Evolutionary conservation across 2,888 invertebrate genomes (phyloP), one percentile per base, ranked within the genome.

Genomic region (Alitta virens): DNA sequence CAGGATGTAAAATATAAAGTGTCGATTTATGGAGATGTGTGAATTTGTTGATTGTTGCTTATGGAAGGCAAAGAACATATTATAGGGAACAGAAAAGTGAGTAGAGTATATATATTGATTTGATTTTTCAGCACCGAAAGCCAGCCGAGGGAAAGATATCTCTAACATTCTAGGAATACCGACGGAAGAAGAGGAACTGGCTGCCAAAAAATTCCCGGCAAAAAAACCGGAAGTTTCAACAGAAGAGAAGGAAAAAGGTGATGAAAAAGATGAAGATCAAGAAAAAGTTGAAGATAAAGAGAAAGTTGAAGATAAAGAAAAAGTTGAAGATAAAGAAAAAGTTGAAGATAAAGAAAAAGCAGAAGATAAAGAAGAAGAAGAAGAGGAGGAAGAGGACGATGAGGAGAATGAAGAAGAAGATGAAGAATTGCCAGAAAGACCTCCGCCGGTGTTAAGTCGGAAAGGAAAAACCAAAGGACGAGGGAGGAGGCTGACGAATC

Each of bases 111-210:
- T n/a, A n/a, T n/a, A n/a, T n/a, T n/a, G n/a, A 33, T 12, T 33
- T 33, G 33, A 7, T 7, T 7, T 46, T 21, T 46, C 46, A n/a
- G 21, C n/a, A 46, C 46, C 46, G 9, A 46, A 46, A 50, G 63
- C 51, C n/a, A 64, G 63, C 27, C 56, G 92, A 24, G 94, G 95
- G 0, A 95, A 95, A 80, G 94, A 95, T 80, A 94, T 94, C 72
- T 88, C 90, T n/a, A 94, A 92, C 58, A 93, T 94, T 52, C 51
- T 38, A 27, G 42, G 46, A 1, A 40, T 51, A 43, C 49, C 26
- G 24, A 51, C 18, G 21, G 63, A 56, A 18, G 50, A 55, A 49
- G 38, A 46, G 25, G 53, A 18, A 9, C 53, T 21, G 18, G 24
- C 43, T 23, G 58, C 56, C n/a, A 53, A 62, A 16, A 25, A 23